Conservation (phyloP, 1,140 invertebrate genomes). For the Drosophila varians region DNA sequence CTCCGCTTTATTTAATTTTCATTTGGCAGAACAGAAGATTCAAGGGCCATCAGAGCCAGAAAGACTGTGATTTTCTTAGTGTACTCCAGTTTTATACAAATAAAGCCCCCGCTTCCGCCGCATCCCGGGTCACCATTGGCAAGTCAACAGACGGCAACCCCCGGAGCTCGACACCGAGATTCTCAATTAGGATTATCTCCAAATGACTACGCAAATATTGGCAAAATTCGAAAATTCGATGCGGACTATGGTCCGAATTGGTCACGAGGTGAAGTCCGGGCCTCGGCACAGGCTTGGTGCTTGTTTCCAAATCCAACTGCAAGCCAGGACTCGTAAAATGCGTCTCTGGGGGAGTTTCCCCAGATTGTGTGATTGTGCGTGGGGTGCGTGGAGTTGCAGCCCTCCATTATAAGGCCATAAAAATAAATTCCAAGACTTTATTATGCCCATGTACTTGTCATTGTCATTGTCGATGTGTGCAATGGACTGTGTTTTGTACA, state of each 20-base stretch:
- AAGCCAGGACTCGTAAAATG: conserved; percentile 59
- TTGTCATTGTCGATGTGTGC: conserved; percentile 64
- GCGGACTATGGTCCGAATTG: conserved; percentile 50
- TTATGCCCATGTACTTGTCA: conserved; percentile 79
- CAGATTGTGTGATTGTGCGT: conserved; percentile 36
- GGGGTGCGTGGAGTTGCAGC: conserved; percentile 31
- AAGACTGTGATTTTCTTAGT: conserved; percentile 5
- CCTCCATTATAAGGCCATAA: conserved; percentile 80
- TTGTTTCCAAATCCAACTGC: conserved; percentile 16
- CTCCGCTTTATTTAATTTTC: conserved; percentile 58
- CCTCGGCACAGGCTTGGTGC: neutral
- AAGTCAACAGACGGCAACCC: neutral
- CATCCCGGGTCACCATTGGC: conserved; percentile 17
- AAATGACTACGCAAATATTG: conserved; percentile 82
- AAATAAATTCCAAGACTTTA: conserved; percentile 82
- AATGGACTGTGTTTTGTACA: conserved; percentile 63
- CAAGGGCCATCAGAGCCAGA: neutral
- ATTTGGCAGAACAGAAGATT: conserved; percentile 37
- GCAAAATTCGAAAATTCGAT: conserved; percentile 77
- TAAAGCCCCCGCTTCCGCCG: neutral
- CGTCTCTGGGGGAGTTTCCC: conserved; percentile 61
- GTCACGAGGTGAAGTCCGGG: conserved; percentile 41
- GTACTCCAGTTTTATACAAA: conserved; percentile 19
- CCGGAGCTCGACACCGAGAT: conserved; percentile 55
- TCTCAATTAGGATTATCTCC: conserved; percentile 83